These are phyloP conservation scores for Myotis myotis DNA, from an alignment of 2,797 vertebrate genomes.

Conservation along the genomic window DNA sequence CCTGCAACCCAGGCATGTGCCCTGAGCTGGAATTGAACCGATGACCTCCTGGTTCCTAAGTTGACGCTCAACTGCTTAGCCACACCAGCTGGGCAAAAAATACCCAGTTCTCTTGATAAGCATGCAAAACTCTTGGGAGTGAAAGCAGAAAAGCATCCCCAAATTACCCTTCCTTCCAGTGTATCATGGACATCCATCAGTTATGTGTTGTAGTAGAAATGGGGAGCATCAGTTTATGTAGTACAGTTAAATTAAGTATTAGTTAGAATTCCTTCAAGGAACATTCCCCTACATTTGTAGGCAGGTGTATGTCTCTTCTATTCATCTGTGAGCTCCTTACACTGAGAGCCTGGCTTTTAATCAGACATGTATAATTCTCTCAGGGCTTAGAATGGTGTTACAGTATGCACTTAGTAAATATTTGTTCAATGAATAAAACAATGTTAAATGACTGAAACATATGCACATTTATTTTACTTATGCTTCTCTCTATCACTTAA, in stretches of 20 bases:
- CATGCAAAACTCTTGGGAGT: neutral
- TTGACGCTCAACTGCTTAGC: too few relatives aligned
- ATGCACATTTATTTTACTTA: neutral
- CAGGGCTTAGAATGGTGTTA: neutral
- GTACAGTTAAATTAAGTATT: neutral
- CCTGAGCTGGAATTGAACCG: too few relatives aligned
- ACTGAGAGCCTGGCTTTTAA: neutral
- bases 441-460: neutral
- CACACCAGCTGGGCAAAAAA: neutral
- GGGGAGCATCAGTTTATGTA: neutral
- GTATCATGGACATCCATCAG: neutral
- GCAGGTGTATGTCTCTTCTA: neutral
- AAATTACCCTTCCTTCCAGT: neutral
- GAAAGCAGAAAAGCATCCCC: neutral
- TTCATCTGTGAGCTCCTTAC: neutral
- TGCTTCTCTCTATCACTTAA: neutral
- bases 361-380: neutral
- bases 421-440: neutral
- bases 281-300: neutral
- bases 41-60: too few relatives aligned
- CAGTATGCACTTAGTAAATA: neutral
- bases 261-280: neutral
- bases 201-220: neutral
- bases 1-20: too few relatives aligned
- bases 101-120: neutral